phyloP scores from a whole-genome alignment of 2,113 vertebrate genomes.

The Monopterus albus region DNA sequence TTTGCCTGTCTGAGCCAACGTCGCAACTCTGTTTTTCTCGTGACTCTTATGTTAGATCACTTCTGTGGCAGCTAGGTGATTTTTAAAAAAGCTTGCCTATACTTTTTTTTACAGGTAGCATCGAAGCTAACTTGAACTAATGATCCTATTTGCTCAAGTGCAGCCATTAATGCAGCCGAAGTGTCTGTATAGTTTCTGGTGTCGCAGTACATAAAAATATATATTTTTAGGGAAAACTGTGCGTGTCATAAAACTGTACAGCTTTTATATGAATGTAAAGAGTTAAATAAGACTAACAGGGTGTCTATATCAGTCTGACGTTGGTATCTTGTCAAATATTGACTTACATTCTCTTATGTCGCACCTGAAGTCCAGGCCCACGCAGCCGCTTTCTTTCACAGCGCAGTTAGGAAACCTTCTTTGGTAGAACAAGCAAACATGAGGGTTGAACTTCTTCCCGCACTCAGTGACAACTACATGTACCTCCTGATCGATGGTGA shows the following conservation, averaged over 20 bases:
- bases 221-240: neutral
- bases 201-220: too few relatives aligned
- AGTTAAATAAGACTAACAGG: neutral
- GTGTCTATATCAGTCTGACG: neutral
- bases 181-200: too few relatives aligned
- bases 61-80: neutral
- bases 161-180: too few relatives aligned
- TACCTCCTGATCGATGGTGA: constrained; percentile 94
- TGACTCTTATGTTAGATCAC: neutral
- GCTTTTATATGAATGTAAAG: neutral
- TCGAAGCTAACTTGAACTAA: constrained; percentile 14
- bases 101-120: neutral
- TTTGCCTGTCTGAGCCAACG: neutral
- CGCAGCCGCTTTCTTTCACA: constrained; percentile 68
- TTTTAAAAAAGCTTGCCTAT: too few relatives aligned
- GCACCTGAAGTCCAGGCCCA: constrained; percentile 80
- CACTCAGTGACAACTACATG: constrained; percentile 98
- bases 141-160: too few relatives aligned
- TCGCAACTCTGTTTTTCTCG: neutral
- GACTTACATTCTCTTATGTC: constrained; percentile 48
- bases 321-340: neutral
- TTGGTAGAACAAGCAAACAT: constrained; percentile 84
- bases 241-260: neutral
- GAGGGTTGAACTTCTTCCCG: constrained; percentile 92
- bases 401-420: constrained; percentile 74